Conservation (phyloP, 2,797 vertebrate genomes). For the Coreius guichenoti region DNA sequence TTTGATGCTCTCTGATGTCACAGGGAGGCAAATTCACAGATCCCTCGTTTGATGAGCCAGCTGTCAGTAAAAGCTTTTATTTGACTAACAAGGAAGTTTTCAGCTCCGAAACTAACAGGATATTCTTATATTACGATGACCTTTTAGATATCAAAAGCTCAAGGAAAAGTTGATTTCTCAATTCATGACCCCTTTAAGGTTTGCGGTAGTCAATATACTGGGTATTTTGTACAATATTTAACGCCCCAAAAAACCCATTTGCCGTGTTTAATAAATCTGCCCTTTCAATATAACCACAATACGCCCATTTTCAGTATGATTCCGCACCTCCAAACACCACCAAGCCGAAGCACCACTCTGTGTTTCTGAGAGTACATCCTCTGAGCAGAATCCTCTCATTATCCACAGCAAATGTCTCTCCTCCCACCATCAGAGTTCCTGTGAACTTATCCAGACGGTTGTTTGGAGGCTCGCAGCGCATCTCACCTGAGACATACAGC, state of each 20-base stretch:
- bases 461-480: slow-evolving; percentile 90
- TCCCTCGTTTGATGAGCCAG: too few relatives aligned
- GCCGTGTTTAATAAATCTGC: neutral
- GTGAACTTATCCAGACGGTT: slow-evolving; percentile 91
- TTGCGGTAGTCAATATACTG: neutral
- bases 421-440: slow-evolving; percentile 79
- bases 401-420: slow-evolving; percentile 82
- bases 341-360: slow-evolving; percentile 94
- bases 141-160: too few relatives aligned
- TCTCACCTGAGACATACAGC: slow-evolving; percentile 80
- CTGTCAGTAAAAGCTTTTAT: too few relatives aligned
- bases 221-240: neutral
- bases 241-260: neutral
- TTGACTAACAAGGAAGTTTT: too few relatives aligned
- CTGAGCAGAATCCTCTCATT: slow-evolving; percentile 90
- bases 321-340: slow-evolving; percentile 90
- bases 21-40: too few relatives aligned
- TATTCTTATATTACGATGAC: too few relatives aligned
- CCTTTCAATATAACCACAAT: neutral
- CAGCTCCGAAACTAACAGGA: too few relatives aligned
- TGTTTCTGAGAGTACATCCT: slow-evolving; percentile 93
- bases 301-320: neutral
- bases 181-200: neutral
- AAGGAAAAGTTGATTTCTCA: too few relatives aligned
- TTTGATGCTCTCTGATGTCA: too few relatives aligned